Evolutionary conservation across 2,113 vertebrate genomes (phyloP).

Genomic region (Lepus americanus): DNA sequence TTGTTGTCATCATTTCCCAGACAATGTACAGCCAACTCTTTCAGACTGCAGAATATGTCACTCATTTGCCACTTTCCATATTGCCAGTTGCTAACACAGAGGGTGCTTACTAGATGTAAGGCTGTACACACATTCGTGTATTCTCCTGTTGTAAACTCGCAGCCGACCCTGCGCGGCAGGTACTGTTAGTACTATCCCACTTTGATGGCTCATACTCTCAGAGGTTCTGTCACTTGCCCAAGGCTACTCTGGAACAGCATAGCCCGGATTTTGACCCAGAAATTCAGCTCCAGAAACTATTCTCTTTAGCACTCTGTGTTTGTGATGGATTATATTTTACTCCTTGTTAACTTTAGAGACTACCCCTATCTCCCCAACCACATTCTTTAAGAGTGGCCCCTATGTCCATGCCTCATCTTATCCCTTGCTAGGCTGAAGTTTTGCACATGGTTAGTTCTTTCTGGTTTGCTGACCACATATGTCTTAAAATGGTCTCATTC

Average conservation of each 20-base stretch:
- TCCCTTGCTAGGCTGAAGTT: not conserved
- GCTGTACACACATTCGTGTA: constrained; percentile 46
- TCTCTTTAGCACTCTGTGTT: not conserved
- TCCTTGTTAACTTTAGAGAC: constrained; percentile 35
- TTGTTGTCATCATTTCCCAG: constrained; percentile 60
- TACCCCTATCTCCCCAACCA: not conserved
- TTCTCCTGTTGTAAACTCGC: constrained; percentile 69
- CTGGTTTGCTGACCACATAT: constrained; percentile 20
- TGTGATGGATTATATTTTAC: not conserved
- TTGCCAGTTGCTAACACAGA: constrained; percentile 63
- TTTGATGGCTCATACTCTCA: constrained; percentile 54
- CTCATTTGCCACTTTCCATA: constrained; percentile 56
- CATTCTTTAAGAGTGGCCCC: not conserved
- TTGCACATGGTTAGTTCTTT: not conserved
- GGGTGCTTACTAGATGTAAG: constrained; percentile 61
- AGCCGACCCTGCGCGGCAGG: not conserved
- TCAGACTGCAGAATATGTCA: constrained; percentile 30
- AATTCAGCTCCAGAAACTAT: not conserved
- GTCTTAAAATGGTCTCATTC: constrained; percentile 28
- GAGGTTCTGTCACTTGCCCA: constrained; percentile 49
- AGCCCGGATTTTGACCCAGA: constrained; percentile 1
- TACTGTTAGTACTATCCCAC: constrained; percentile 31
- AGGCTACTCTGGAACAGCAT: not conserved
- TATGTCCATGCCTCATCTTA: not conserved
- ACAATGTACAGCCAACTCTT: constrained; percentile 52